Evolutionary conservation across 1,140 invertebrate genomes (phyloP).

Genomic region (Ganaspis sp.): DNA sequence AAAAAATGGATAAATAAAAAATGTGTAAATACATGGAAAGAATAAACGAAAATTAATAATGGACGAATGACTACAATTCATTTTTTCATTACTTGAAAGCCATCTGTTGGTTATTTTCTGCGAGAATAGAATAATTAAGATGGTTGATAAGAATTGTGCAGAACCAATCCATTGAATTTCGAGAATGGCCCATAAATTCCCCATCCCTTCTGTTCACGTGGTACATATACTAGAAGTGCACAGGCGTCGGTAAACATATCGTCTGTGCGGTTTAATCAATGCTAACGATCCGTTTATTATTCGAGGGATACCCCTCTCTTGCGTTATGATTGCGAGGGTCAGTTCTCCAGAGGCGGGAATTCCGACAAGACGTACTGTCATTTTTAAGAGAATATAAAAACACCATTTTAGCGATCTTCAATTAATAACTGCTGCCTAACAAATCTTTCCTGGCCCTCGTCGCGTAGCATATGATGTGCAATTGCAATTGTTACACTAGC

Average conservation of each 20-base stretch:
- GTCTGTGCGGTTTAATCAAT: conserved; percentile 30
- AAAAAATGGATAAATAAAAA: background rate
- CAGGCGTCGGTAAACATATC: conserved; percentile 16
- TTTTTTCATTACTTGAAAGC: background rate
- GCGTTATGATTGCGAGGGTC: conserved; percentile 21
- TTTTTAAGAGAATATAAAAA: too few relatives aligned
- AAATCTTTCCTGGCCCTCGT: too few relatives aligned
- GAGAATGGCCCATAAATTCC: conserved; percentile 2
- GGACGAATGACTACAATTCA: background rate
- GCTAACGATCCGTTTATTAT: conserved; percentile 29
- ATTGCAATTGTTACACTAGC: too few relatives aligned
- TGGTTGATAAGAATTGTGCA: background rate
- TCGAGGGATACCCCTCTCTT: conserved; percentile 7
- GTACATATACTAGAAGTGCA: background rate
- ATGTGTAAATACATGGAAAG: too few relatives aligned
- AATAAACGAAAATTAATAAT: background rate
- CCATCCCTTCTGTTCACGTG: background rate
- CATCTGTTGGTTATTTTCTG: background rate
- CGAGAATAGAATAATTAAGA: conserved; percentile 17
- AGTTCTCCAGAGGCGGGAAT: conserved; percentile 6
- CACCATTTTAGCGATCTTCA: too few relatives aligned
- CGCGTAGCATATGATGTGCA: too few relatives aligned
- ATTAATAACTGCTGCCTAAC: too few relatives aligned
- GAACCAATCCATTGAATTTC: conserved; percentile 17
- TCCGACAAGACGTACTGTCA: background rate